Percentiles rank a stretch among this genome's conserved stretches.
phyloP scores from a whole-genome alignment of 1,140 invertebrate genomes.

The Mesaphorura yosii region DNA sequence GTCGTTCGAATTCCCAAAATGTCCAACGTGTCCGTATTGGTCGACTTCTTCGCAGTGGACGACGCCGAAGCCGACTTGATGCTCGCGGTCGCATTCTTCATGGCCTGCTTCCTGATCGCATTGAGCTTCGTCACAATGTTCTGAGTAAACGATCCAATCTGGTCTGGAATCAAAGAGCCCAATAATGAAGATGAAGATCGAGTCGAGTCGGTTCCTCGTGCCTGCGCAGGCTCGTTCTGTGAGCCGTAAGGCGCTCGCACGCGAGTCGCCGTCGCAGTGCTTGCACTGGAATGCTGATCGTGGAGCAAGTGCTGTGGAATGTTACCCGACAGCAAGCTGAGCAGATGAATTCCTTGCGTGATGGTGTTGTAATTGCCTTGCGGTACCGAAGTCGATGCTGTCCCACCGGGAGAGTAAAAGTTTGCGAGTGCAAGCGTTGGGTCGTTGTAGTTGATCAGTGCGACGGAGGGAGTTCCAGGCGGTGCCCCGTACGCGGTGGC shows the following conservation, averaged over 20 bases:
- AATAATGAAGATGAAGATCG: constrained; percentile 10
- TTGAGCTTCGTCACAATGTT: constrained; percentile 11
- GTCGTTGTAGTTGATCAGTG: no score
- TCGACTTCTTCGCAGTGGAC: neutral
- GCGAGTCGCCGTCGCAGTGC: neutral
- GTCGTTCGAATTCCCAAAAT: constrained; percentile 3
- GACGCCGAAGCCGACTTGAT: neutral
- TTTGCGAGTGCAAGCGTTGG: neutral
- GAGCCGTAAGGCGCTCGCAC: neutral
- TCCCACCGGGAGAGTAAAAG: constrained; percentile 2
- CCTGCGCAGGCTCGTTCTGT: constrained; percentile 13
- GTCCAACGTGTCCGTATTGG: neutral
- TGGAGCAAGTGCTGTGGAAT: constrained; percentile 16
- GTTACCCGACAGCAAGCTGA: constrained; percentile 19
- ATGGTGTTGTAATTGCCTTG: constrained; percentile 26
- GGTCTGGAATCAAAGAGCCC: constrained; percentile 3
- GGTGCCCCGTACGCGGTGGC: neutral
- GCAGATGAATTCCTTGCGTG: constrained; percentile 21
- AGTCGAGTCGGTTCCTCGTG: constrained; percentile 9
- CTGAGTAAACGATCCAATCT: constrained; percentile 16
- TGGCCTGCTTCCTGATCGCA: neutral
- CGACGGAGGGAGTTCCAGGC: neutral
- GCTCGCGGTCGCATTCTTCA: neutral
- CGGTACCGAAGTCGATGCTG: neutral
- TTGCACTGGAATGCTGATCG: neutral